Percentiles rank a stretch among this genome's conserved stretches.
These are phyloP conservation scores for Peromyscus melanophrys DNA, from an alignment of 2,797 vertebrate species.

Conservation along the genomic window DNA sequence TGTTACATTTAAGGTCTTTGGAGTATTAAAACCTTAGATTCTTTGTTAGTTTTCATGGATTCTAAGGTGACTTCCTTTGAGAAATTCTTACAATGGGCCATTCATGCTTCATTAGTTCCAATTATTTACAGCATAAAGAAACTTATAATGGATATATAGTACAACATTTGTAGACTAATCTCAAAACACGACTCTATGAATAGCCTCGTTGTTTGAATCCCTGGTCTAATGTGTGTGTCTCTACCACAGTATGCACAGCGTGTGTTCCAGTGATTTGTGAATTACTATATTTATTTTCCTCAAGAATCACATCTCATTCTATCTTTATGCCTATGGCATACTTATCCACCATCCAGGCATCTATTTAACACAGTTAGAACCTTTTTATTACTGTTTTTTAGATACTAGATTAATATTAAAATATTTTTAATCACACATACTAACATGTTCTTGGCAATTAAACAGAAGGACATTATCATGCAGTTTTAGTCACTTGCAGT, in stretches of 20 bases:
- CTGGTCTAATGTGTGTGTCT: neutral
- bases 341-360: neutral
- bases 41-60: slow-evolving; percentile 72
- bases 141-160: slow-evolving; percentile 28
- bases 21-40: slow-evolving; percentile 52
- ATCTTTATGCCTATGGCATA: neutral
- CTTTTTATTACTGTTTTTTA: neutral
- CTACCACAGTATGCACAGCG: neutral
- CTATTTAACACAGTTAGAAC: neutral
- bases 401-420: neutral
- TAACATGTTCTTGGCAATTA: slow-evolving; percentile 19
- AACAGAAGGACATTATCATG: neutral
- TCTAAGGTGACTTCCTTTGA: slow-evolving; percentile 70
- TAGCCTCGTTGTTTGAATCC: slow-evolving; percentile 47
- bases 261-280: slow-evolving; percentile 27
- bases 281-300: neutral
- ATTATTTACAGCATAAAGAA: slow-evolving; percentile 70
- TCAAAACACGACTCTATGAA: slow-evolving; percentile 48
- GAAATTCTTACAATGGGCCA: slow-evolving; percentile 70
- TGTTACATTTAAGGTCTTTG: slow-evolving; percentile 71
- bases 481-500: neutral
- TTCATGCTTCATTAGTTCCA: slow-evolving; percentile 70
- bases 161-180: slow-evolving; percentile 58
- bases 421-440: slow-evolving; percentile 58
- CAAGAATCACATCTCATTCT: slow-evolving; percentile 19